Base-by-base conservation (phyloP, 2,888 invertebrate species). In the Epinotia nisella region DNA sequence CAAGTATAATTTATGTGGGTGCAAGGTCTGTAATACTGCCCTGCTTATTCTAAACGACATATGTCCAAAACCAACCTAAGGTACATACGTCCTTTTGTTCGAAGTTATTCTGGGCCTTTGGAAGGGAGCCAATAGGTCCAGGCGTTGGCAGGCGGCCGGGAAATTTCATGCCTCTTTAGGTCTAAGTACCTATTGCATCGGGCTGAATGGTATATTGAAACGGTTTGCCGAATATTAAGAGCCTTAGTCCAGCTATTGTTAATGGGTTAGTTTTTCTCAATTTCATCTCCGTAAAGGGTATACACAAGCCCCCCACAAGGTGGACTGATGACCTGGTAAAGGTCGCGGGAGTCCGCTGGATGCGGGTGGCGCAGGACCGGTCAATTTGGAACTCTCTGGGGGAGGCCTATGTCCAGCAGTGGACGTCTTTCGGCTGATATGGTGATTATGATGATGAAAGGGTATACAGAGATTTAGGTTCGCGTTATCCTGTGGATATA, bases 151-250 rank as follows among this genome's bases (percentile, higher is more conserved):
- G 55, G 39, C n/a, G 55, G 55, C 53, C n/a, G 41, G 41, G 39
- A 66, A n/a, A 66, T 66, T 66, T 41, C 21, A 66, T 55, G 66
- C 66, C 55, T 35, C 55, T 56, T 66, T 56, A 56, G 24, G 11
- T 56, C 3, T 41, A 41, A 55, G 39, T 35, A 29, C 35, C 29
- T 15, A 56, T 55, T 66, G 21, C 19, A n/a, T 41, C 21, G 39
- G 49, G n/a, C n/a, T 49, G n/a, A 49, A 49, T n/a, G n/a, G 49
- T 7, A n/a, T 49, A 49, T 49, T 49, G 49, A 49, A 49, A n/a
- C 13, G n/a, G 5, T 49, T 49, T 49, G 49, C 7, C 1, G 49
- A 49, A 4, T n/a, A n/a, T 45, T 15, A 45, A 15, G 45, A 49
- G 49, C 49, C 4, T 49, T 49, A 49, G 7, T 4, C 49, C n/a